Base-by-base conservation (phyloP, 2,888 invertebrate genomes). In the Parasteatoda lunata region DNA sequence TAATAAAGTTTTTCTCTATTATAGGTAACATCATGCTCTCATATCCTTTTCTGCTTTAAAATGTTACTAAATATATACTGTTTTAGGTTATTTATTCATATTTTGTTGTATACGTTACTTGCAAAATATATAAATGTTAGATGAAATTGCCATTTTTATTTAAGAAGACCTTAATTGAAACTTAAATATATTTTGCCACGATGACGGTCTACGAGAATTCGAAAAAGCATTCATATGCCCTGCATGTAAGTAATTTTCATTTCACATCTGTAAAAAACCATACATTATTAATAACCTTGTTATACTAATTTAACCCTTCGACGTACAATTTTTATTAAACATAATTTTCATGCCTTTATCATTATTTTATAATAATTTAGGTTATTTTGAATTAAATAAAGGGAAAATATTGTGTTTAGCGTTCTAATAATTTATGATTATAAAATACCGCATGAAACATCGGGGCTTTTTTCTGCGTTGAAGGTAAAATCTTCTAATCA, bases 21-120 rank as follows among this genome's bases (percentile, higher is more conserved):
- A 83, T 89, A 91, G 91, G 91, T 91, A 5, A 91, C 91, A 45
- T 91, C 91, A 3, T 91, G 91, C 89, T 91, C 91, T 47, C 91
- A 91, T 91, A 91, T 91, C 91, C 91, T 91, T 91, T 89, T 52
- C 65, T 71, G 7, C 8, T 72, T 45, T 3, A 15, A 52, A 45
- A 30, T 30, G 30, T 30, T 30, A 30, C 2, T 30, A 30, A 30
- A 30, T 30, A 30, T 30, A 2, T 30, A 30, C 2, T 30, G 30
- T 30, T 30, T 30, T n/a, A 59, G 8, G 8, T 3, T 54, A 54
- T 54, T 11, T 54, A 54, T 8, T 8, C 54, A 4, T 4, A 59
- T 59, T 59, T 59, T 59, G n/a, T 30, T 13, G 8, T 0, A 59
- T 13, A 59, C 7, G 9, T n/a, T 8, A 13, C 6, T n/a, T 59